Evolutionary conservation across 2,888 invertebrate genomes (phyloP).

Genomic region (Lasioglossum zephyrum): DNA sequence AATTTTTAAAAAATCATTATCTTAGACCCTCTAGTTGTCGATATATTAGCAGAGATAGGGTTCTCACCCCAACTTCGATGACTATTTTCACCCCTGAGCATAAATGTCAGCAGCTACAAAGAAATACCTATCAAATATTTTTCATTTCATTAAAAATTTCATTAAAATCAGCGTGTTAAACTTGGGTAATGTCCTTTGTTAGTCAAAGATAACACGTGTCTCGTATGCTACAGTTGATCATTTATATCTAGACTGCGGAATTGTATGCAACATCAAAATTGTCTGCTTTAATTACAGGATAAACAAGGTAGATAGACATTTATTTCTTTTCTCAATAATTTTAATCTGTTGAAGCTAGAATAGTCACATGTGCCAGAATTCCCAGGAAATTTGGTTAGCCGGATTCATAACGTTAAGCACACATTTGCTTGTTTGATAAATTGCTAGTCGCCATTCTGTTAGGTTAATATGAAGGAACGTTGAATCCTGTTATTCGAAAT

Average conservation of each 20-base stretch:
- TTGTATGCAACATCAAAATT: neutral
- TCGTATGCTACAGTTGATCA: neutral
- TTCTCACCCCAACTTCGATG: too few relatives aligned
- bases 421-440: neutral
- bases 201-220: neutral
- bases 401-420: neutral
- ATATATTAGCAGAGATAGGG: too few relatives aligned
- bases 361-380: neutral
- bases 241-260: too few relatives aligned
- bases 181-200: too few relatives aligned
- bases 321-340: neutral
- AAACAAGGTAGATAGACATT: neutral
- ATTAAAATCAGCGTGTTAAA: too few relatives aligned
- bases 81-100: too few relatives aligned
- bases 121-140: too few relatives aligned
- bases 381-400: neutral
- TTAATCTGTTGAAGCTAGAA: neutral
- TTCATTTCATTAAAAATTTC: too few relatives aligned
- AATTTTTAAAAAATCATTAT: too few relatives aligned
- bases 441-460: neutral
- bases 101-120: too few relatives aligned
- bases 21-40: too few relatives aligned
- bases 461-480: neutral
- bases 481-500: neutral
- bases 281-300: neutral